phyloP scores from a whole-genome alignment of 2,113 vertebrate genomes.

The Tonatia bakeri region DNA sequence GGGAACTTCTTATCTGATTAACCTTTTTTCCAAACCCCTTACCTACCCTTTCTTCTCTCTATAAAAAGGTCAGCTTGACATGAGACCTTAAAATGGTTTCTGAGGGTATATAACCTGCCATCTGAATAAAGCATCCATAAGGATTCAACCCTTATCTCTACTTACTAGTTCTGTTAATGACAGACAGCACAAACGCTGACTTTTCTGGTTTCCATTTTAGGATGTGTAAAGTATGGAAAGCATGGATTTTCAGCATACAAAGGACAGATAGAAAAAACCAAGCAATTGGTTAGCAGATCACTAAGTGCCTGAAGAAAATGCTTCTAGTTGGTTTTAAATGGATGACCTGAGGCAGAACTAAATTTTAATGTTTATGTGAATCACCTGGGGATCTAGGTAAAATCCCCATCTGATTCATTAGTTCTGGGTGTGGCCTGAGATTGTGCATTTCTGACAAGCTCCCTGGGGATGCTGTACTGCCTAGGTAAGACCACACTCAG shows the following conservation, averaged over 20 bases:
- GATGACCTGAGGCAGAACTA: neutral
- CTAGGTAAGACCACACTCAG: neutral
- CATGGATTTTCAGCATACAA: neutral
- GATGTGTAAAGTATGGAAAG: neutral
- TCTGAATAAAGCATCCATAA: no score
- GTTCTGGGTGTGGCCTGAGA: neutral
- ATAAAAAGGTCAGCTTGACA: no score
- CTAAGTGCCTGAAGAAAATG: neutral
- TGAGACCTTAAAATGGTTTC: no score
- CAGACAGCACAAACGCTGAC: no score
- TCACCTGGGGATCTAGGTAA: conserved; percentile 16
- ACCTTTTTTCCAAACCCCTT: no score
- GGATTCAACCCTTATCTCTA: no score
- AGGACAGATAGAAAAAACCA: neutral
- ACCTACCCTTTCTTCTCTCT: no score
- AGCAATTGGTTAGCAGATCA: neutral
- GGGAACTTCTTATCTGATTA: no score
- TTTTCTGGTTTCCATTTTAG: neutral
- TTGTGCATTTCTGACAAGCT: neutral
- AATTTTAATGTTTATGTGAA: neutral
- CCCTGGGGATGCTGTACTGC: neutral
- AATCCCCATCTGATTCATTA: neutral
- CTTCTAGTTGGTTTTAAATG: neutral
- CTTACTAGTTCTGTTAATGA: no score
- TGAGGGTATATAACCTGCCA: no score